Conservation (phyloP, 2,797 vertebrate genomes). For the Chloroceryle amazona region DNA sequence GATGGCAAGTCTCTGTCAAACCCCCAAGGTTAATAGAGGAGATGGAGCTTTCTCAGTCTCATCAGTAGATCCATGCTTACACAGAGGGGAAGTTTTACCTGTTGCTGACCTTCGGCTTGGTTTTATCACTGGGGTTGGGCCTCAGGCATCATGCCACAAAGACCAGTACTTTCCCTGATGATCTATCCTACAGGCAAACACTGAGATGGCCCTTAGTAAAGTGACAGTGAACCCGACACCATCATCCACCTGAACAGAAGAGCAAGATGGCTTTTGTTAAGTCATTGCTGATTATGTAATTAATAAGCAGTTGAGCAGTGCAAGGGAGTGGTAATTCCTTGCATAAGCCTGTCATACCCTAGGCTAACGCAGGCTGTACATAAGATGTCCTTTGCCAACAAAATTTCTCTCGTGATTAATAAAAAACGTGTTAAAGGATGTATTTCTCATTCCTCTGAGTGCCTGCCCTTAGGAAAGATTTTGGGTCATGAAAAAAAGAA, state of each 20-base stretch:
- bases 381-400: neutral
- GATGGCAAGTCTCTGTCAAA: neutral
- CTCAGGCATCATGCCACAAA: neutral
- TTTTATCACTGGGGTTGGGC: neutral
- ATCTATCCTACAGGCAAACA: neutral
- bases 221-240: neutral
- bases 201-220: neutral
- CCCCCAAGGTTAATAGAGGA: rapidly evolving
- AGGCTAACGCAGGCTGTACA: neutral
- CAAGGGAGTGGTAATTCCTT: neutral
- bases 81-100: neutral
- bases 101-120: neutral
- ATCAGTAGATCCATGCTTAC: rapidly evolving
- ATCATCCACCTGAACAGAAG: neutral
- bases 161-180: neutral
- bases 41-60: neutral
- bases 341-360: neutral
- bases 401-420: neutral
- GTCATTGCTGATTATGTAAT: neutral
- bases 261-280: neutral
- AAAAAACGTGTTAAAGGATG: neutral
- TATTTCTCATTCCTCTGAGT: neutral
- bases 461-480: neutral
- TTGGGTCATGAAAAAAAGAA: neutral
- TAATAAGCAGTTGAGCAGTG: neutral